Percentiles rank a stretch among this genome's conserved stretches.
Conservation (phyloP, 2,888 invertebrate genomes). For the Callinectes sapidus region DNA sequence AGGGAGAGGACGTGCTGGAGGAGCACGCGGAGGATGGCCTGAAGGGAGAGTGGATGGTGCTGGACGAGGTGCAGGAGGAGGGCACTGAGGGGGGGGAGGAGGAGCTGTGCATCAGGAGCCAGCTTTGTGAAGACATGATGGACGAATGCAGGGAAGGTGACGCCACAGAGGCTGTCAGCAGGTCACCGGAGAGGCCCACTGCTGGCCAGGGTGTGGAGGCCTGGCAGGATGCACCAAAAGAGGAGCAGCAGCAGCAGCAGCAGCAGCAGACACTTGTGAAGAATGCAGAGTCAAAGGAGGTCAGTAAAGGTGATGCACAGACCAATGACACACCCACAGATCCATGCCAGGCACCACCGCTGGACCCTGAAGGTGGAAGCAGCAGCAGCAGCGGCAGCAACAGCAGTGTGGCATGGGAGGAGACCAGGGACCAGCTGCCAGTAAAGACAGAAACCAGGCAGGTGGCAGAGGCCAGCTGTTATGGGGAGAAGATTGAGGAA, state of each 20-base stretch:
- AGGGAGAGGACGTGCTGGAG: background rate
- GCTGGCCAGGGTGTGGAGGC: background rate
- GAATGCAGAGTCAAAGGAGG: background rate
- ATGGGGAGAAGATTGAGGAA: background rate
- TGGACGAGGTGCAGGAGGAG: constrained; percentile 54
- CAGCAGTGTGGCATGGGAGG: background rate
- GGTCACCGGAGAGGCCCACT: background rate
- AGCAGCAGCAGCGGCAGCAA: background rate
- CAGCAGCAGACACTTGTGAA: background rate
- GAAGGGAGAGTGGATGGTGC: constrained; percentile 58
- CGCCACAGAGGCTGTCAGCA: background rate
- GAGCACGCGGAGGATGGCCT: constrained; percentile 25
- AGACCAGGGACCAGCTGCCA: background rate
- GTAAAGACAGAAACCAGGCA: background rate
- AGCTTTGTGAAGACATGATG: background rate
- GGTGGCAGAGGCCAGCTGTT: background rate
- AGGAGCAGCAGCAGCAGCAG: background rate
- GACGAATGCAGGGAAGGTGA: background rate
- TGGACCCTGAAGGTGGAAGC: background rate
- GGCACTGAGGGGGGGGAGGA: background rate
- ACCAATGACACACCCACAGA: background rate
- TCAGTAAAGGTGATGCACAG: background rate
- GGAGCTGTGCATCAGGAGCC: background rate
- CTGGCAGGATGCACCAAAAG: background rate
- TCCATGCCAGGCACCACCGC: background rate